A percentile compares a stretch with the other conserved stretches of the same genome.
Evolutionary conservation across 2,888 invertebrate species (phyloP).

Genomic region (Desoria tigrina): DNA sequence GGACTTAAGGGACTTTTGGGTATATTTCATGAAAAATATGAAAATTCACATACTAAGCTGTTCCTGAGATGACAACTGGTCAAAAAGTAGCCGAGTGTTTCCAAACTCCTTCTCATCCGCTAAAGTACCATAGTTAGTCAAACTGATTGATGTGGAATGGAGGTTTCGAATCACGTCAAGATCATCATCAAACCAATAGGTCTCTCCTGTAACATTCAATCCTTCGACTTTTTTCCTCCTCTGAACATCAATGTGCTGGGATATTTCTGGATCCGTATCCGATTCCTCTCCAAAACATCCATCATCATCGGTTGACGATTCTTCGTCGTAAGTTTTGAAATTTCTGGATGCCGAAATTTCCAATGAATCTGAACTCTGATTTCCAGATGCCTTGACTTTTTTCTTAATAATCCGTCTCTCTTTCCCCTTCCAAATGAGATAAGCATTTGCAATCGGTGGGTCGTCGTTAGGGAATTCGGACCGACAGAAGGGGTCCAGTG

Average conservation of each 20-base stretch:
- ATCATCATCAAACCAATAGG: conserved; percentile 34
- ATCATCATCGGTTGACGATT: conserved; percentile 5
- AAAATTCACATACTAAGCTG: conserved; percentile 23
- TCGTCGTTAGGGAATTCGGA: conserved; percentile 27
- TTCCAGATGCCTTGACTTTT: background rate
- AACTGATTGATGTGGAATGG: conserved; percentile 30
- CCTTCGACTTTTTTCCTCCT: conserved; percentile 21
- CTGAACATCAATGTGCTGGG: conserved; percentile 19
- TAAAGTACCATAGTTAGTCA: conserved; percentile 32
- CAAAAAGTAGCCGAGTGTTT: conserved; percentile 37
- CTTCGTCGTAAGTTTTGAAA: background rate
- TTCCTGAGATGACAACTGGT: conserved; percentile 27
- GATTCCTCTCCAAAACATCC: conserved; percentile 21
- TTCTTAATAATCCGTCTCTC: background rate
- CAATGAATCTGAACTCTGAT: background rate
- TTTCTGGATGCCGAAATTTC: background rate
- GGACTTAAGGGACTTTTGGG: too few species aligned
- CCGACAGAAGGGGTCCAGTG: conserved; percentile 34
- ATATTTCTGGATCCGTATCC: conserved; percentile 24
- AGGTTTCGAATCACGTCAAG: conserved; percentile 30
- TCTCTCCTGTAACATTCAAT: conserved; percentile 29
- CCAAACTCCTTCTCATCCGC: conserved; percentile 32
- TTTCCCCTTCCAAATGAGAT: conserved; percentile 30
- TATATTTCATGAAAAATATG: too few species aligned
- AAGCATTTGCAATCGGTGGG: conserved; percentile 23